These are phyloP conservation scores for Ibidorhyncha struthersii DNA, from an alignment of 2,113 vertebrate genomes.

Conservation along the genomic window DNA sequence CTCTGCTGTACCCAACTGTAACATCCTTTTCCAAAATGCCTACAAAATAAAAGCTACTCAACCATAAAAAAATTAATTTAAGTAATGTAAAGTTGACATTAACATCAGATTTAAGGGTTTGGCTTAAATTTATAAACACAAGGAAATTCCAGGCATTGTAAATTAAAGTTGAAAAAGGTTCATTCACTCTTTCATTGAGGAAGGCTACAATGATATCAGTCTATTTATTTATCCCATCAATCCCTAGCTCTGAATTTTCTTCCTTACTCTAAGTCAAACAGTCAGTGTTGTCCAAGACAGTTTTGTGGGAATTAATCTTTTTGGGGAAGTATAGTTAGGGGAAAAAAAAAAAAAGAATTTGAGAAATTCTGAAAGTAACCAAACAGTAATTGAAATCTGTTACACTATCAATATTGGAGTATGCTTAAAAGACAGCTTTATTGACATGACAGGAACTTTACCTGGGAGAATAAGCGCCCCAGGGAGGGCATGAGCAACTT, in stretches of 20 bases:
- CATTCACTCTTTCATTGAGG: not conserved
- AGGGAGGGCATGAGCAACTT: not conserved
- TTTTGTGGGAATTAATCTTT: not conserved
- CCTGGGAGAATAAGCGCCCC: not conserved
- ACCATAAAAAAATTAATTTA: constrained; percentile 7
- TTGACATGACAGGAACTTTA: not conserved
- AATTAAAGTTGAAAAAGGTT: not conserved
- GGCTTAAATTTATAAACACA: not conserved
- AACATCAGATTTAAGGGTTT: not conserved
- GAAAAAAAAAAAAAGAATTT: not conserved
- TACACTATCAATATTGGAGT: not conserved
- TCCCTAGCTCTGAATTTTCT: not conserved
- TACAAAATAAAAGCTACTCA: not conserved
- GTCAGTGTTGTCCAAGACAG: not conserved
- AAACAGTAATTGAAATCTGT: not conserved
- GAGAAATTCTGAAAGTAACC: not conserved
- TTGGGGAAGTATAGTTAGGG: not conserved
- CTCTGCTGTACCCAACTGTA: not conserved
- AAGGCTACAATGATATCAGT: not conserved
- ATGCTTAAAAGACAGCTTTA: not conserved
- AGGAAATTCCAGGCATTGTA: not conserved
- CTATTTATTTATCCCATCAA: not conserved
- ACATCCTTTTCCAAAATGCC: constrained; percentile 1
- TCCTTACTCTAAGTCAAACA: not conserved
- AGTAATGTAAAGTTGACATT: not conserved